phyloP scores from a whole-genome alignment of 2,888 invertebrate genomes.

The Dendrolimus houi region DNA sequence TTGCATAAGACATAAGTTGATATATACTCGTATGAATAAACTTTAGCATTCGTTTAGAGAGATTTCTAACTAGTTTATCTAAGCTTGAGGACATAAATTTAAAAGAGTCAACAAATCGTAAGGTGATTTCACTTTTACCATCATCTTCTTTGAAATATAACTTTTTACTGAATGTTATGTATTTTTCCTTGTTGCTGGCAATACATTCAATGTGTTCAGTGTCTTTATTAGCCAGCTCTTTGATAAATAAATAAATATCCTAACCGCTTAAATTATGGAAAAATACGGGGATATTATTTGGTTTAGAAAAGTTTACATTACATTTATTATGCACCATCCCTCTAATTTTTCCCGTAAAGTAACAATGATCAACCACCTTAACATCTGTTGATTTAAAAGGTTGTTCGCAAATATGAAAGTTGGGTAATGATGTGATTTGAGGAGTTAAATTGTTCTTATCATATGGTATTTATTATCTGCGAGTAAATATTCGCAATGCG shows the following conservation, averaged over 20 bases:
- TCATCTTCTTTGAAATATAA: too few species aligned
- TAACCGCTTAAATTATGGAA: background rate
- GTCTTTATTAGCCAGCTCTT: conserved; percentile 2
- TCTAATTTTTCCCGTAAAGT: background rate
- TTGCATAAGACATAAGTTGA: too few species aligned
- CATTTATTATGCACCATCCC: background rate
- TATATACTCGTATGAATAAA: too few species aligned
- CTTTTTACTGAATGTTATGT: too few species aligned
- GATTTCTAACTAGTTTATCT: conserved; percentile 5
- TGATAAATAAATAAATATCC: conserved; percentile 3
- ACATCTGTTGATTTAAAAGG: background rate
- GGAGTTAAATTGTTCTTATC: too few species aligned
- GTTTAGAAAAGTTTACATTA: background rate
- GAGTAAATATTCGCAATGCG: conserved; percentile 1
- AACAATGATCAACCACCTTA: too few species aligned
- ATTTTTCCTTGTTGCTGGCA: conserved; percentile 8
- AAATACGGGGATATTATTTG: background rate
- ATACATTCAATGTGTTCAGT: background rate
- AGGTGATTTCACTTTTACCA: too few species aligned
- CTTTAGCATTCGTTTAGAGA: too few species aligned
- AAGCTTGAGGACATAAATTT: conserved; percentile 2
- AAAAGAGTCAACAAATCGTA: too few species aligned
- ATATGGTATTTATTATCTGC: conserved; percentile 1
- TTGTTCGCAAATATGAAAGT: background rate
- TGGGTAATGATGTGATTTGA: background rate